phyloP scores from a whole-genome alignment of 2,113 vertebrate species.

The Pantherophis guttatus region DNA sequence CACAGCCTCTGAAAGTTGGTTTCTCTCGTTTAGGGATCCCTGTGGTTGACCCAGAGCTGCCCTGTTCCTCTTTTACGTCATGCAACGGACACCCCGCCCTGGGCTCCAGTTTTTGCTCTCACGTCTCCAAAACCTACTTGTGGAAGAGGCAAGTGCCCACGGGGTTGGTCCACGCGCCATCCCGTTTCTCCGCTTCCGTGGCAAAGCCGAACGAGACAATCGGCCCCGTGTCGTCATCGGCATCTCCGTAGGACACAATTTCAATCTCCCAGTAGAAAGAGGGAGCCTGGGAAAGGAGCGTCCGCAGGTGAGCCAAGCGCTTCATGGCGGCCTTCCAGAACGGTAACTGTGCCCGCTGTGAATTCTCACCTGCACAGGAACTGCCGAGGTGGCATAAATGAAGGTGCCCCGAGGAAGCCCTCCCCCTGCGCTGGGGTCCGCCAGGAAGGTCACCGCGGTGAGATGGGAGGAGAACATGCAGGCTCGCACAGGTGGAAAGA shows the following conservation, averaged over 20 bases:
- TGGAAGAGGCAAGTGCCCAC: slow-evolving; percentile 98
- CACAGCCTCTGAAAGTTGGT: not conserved
- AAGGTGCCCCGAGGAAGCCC: slow-evolving; percentile 94
- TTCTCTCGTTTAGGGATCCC: not conserved
- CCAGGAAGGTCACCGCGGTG: slow-evolving; percentile 93
- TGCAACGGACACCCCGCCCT: too few species aligned
- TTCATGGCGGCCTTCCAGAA: not conserved
- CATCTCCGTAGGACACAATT: slow-evolving; percentile 96
- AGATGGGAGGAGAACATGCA: slow-evolving; percentile 96
- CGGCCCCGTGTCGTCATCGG: slow-evolving; percentile 94
- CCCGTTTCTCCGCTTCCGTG: slow-evolving; percentile 94
- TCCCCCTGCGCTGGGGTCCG: slow-evolving; percentile 94
- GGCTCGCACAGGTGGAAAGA: slow-evolving; percentile 94
- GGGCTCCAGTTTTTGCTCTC: not conserved
- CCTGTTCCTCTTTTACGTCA: not conserved
- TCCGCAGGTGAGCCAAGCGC: not conserved
- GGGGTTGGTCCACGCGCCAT: slow-evolving; percentile 98
- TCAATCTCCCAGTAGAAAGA: slow-evolving; percentile 99
- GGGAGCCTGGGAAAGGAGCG: slow-evolving; percentile 78
- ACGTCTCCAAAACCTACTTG: slow-evolving; percentile 77
- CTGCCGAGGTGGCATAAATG: slow-evolving; percentile 92
- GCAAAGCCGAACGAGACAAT: slow-evolving; percentile 97
- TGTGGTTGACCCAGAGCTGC: not conserved
- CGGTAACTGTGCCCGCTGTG: fast-evolving
- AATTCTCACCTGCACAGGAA: slow-evolving; percentile 86